phyloP scores from a whole-genome alignment of 2,113 vertebrate genomes.

The Budorcas taxicolor region DNA sequence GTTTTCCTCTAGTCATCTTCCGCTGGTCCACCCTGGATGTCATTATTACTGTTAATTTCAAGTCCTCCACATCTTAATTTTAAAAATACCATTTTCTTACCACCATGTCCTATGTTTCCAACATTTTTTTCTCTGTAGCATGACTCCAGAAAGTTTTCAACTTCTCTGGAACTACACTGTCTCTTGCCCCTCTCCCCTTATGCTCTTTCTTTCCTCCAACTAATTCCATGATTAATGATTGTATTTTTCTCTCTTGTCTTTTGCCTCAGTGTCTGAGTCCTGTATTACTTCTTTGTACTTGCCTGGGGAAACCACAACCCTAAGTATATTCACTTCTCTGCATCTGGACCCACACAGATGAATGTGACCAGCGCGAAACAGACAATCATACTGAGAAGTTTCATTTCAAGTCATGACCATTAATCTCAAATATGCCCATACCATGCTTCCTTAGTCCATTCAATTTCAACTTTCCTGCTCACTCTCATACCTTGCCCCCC shows the following conservation, averaged over 20 bases:
- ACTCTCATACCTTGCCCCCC: background rate
- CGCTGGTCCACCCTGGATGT: background rate
- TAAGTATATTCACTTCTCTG: background rate
- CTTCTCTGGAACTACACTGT: background rate
- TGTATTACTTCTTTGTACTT: background rate
- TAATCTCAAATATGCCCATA: background rate
- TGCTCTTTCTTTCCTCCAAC: background rate
- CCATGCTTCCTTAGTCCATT: background rate
- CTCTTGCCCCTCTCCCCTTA: rapidly evolving
- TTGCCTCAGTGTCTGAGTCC: background rate
- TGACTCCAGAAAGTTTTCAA: background rate
- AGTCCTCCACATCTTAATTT: background rate
- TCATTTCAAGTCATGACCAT: background rate
- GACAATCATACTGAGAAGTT: background rate
- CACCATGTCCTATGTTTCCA: background rate
- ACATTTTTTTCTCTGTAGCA: background rate
- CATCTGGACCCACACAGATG: background rate
- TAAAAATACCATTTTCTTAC: background rate
- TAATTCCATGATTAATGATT: background rate
- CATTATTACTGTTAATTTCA: background rate
- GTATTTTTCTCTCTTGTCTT: background rate
- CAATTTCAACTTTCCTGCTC: background rate
- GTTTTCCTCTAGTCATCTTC: background rate
- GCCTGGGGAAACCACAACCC: background rate
- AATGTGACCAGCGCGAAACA: background rate